These are phyloP conservation scores for Nebria brevicollis DNA, from an alignment of 2,888 invertebrate species.

Conservation along the genomic window DNA sequence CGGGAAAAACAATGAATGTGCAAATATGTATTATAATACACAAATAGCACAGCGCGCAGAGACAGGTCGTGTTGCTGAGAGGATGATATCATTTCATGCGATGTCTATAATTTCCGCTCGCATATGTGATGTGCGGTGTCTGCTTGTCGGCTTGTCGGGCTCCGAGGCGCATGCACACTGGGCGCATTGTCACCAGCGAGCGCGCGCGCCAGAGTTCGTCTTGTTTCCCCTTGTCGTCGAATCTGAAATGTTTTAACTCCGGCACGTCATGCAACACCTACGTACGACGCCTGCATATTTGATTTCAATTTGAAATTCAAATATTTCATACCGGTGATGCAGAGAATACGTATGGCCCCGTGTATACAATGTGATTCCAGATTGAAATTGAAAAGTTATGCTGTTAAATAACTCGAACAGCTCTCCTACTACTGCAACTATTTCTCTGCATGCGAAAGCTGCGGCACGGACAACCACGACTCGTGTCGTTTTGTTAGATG, in stretches of 20 bases:
- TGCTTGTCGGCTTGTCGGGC: not conserved
- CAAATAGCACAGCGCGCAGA: not conserved
- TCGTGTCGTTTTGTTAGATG: not conserved
- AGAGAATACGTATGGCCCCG: conserved; percentile 47
- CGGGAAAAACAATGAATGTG: too few relatives aligned
- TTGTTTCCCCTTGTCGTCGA: conserved; percentile 12
- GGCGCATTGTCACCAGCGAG: not conserved
- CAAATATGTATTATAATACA: too few relatives aligned
- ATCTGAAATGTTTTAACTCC: conserved; percentile 57
- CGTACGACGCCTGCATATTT: conserved; percentile 59
- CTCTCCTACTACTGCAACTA: conserved; percentile 4
- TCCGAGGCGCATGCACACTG: not conserved
- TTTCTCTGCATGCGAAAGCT: not conserved
- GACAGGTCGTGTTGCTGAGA: not conserved
- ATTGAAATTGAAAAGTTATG: conserved; percentile 61
- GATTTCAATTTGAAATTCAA: conserved; percentile 62
- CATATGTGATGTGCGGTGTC: not conserved
- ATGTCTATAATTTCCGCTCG: not conserved
- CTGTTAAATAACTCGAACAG: conserved; percentile 56
- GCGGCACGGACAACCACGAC: not conserved
- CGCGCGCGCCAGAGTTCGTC: not conserved
- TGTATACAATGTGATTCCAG: conserved; percentile 55
- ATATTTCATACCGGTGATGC: conserved; percentile 50
- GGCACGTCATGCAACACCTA: conserved; percentile 51
- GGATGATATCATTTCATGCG: not conserved